Base-by-base conservation (phyloP, 2,113 vertebrate species). In the Actenoides lindsayi region DNA sequence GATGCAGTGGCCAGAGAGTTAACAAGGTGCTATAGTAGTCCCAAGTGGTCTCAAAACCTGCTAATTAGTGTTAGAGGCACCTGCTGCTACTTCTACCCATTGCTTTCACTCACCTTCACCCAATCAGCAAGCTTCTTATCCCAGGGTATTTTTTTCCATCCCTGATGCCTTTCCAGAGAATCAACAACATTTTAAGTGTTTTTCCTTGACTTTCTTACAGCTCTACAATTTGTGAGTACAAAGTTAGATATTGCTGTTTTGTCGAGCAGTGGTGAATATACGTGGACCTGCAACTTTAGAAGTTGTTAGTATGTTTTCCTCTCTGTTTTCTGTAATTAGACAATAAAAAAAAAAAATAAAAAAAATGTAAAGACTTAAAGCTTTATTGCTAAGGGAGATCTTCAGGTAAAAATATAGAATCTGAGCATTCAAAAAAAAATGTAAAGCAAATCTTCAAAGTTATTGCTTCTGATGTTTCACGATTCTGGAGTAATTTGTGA, bases 51-150 rank as follows among this genome's bases (percentile, higher is more conserved):
- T 65, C 41, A 39, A 46, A 74, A 53, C 9, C n/a, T 69, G 25
- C n/a, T 95, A 87, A 89, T 94, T 83, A 93, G 19, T 7, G 35
- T 44, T 65, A 57, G 13, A 85, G 75, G 24, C 87, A 93, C 90
- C 91, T 96, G 94, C 79, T 91, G 39, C 84, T 91, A 16, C 65
- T 87, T 21, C 16, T 80, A 69, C 27, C 23, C 1, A 0, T 10
- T 2, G 8, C 57, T 54, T 84, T 68, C 30, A 3, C 53, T 12
- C 2, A 7, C 48, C 48, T 87, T 73, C 31, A 5, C 57, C 82
- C 82, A 79, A 62, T 53, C 18, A 59, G 10, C 3, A 44, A 41
- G 10, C 46, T 85, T 62, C 24, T 73, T 83, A 10, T 79, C 81
- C 35, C 28, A 37, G 59, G 25, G n/a, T 10, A 68, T 48, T 69